Evolutionary conservation across 2,888 invertebrate genomes (phyloP).

Genomic region (Caenorhabditis sp.): DNA sequence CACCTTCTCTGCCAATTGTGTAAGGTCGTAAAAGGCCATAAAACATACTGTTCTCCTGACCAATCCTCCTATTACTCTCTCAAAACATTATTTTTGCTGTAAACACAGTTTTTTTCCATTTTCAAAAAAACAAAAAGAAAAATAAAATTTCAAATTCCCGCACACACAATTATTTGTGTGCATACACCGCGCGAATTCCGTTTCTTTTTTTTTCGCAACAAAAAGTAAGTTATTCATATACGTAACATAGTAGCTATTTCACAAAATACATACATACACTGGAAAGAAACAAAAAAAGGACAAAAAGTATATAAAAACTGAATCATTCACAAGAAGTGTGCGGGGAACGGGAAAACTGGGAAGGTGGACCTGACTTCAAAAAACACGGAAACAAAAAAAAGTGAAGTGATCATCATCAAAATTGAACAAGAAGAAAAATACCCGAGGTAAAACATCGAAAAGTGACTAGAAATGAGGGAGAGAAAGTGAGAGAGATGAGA

Average conservation of each 20-base stretch:
- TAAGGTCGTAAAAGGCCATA: too few relatives aligned
- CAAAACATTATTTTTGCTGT: too few relatives aligned
- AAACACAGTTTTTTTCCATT: too few relatives aligned
- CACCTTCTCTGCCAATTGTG: too few relatives aligned
- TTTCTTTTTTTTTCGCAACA: too few relatives aligned
- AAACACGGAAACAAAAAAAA: neutral
- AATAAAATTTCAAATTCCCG: too few relatives aligned
- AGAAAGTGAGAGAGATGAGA: neutral
- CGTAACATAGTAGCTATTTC: neutral
- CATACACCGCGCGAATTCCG: too few relatives aligned
- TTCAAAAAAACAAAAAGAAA: too few relatives aligned
- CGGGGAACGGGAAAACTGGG: neutral
- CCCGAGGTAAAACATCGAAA: neutral
- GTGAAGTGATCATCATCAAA: too few relatives aligned
- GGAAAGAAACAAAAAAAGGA: neutral
- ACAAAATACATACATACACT: slow-evolving; percentile 2
- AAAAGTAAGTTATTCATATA: neutral
- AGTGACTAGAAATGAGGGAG: neutral
- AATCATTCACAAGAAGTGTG: slow-evolving; percentile 1
- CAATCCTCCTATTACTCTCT: too few relatives aligned
- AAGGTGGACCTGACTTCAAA: neutral
- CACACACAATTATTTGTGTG: too few relatives aligned
- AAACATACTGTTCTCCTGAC: too few relatives aligned
- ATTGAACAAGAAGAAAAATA: neutral
- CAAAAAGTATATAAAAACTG: neutral